Conservation (phyloP, 2,797 vertebrate genomes). For the Hoplostethus mediterraneus region DNA sequence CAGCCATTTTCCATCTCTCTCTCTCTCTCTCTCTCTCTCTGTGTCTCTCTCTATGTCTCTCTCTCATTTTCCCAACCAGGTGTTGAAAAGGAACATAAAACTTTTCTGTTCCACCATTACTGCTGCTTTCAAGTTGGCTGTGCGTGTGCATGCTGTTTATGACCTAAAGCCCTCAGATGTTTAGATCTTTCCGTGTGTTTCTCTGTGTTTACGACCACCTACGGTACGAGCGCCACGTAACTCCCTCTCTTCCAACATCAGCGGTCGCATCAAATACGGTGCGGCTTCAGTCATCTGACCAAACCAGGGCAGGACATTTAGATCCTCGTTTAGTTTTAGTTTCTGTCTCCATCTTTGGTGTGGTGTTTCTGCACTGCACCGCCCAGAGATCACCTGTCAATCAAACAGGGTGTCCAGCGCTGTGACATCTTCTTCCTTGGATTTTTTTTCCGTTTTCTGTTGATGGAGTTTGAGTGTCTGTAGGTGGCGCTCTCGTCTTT, state of each 20-base stretch:
- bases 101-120: slow-evolving; percentile 62
- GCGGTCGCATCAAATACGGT: slow-evolving; percentile 5
- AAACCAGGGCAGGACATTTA: slow-evolving; percentile 56
- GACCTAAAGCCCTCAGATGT: slow-evolving; percentile 53
- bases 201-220: slow-evolving; percentile 75
- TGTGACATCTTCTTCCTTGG: slow-evolving; percentile 19
- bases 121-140: slow-evolving; percentile 62
- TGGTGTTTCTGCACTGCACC: slow-evolving; percentile 38
- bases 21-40: slow-evolving; percentile 17
- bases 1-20: slow-evolving; percentile 57
- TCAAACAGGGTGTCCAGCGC: slow-evolving; percentile 32
- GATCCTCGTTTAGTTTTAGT: not conserved
- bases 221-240: slow-evolving; percentile 50
- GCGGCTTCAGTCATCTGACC: slow-evolving; percentile 43
- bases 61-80: slow-evolving; percentile 64
- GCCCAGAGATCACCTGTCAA: slow-evolving; percentile 41
- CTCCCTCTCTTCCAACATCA: slow-evolving; percentile 34
- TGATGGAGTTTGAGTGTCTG: slow-evolving; percentile 15
- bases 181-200: slow-evolving; percentile 62
- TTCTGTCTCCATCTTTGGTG: slow-evolving; percentile 1
- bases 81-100: slow-evolving; percentile 79
- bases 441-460: slow-evolving; percentile 6
- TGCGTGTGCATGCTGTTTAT: slow-evolving; percentile 60
- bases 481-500: slow-evolving; percentile 7
- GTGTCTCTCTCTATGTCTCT: slow-evolving; percentile 27